Evolutionary conservation across 2,888 invertebrate genomes (phyloP).

Genomic region (Leptinotarsa juncta): DNA sequence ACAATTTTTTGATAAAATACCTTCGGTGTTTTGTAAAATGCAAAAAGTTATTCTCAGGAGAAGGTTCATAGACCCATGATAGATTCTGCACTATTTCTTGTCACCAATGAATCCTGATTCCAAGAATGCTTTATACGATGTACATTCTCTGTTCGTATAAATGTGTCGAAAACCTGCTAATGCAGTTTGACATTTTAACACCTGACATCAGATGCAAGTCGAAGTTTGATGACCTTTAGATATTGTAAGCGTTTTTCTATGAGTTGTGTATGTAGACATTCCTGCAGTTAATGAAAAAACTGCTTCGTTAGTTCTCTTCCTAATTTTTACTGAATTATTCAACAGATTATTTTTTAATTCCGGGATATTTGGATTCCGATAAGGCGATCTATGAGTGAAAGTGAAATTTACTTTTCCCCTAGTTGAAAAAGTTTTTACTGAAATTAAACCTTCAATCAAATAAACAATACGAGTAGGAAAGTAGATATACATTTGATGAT

Average conservation of each 20-base stretch:
- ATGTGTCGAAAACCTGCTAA: slow-evolving; percentile 24
- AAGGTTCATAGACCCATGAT: slow-evolving; percentile 27
- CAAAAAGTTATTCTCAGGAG: not conserved
- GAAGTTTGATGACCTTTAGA: slow-evolving; percentile 4
- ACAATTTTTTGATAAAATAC: no score
- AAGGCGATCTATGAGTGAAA: no score
- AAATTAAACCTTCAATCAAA: no score
- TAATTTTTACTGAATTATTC: not conserved
- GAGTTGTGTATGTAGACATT: slow-evolving; percentile 4
- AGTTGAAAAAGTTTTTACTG: no score
- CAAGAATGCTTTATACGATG: slow-evolving; percentile 26
- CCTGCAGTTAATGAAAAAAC: not conserved
- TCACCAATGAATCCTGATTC: slow-evolving; percentile 32
- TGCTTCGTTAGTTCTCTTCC: not conserved
- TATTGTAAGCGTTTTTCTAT: slow-evolving; percentile 18
- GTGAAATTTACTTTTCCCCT: no score
- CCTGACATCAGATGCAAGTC: slow-evolving; percentile 29
- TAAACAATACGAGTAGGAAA: no score
- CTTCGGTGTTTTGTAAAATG: no score
- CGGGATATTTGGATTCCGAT: not conserved
- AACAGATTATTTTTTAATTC: not conserved
- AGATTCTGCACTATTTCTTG: slow-evolving; percentile 37
- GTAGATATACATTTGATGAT: no score
- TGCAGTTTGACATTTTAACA: slow-evolving; percentile 34
- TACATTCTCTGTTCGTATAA: slow-evolving; percentile 26